Evolutionary conservation across 2,113 vertebrate species (phyloP), one percentile per base, ranked within the genome.

Genomic region (Saguinus imperator): DNA sequence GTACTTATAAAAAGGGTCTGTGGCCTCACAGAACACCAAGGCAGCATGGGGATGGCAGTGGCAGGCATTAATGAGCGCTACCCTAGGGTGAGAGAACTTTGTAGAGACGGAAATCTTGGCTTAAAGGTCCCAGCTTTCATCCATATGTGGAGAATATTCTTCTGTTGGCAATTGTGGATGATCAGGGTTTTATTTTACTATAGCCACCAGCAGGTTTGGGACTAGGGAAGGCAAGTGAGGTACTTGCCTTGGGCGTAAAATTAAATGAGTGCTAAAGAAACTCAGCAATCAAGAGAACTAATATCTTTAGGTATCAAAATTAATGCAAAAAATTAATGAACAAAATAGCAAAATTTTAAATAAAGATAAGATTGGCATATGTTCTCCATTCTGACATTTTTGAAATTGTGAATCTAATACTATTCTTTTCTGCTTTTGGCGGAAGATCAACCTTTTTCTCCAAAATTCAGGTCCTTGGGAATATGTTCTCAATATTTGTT

Each of bases 231-330:
- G 45, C 2, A 10, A 50, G 20, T 8, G 12, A 72, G 77, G 43
- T 10, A 72, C 45, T 76, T 70, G n/a, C 21, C 29, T 92, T 55
- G 50, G 50, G 29, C 66, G n/a, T 21, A 93, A 37, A 89, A 91
- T 75, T 83, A 82, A 94, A 18, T 25, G 43, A 1, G 9, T 21
- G n/a, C 8, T 79, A 85, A 85, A 83, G 52, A 58, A 80, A 57
- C 55, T 86, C 32, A 90, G 61, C 17, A 90, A 35, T 75, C 61
- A 80, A 64, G 91, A 80, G 43, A 95, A 87, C 72, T 93, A 85
- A 27, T 77, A 85, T 70, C 87, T 95, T 35, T 66, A 25, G 25
- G 57, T 37, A 25, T 40, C 6, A 82, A 82, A 58, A 73, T 73
- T 58, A 82, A 37, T 88, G 25, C 14, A 79, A 79, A 90, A 76